A percentile compares a stretch with the other conserved stretches of the same genome.
phyloP scores from a whole-genome alignment of 2,797 vertebrate species.

The Octomys mimax region DNA sequence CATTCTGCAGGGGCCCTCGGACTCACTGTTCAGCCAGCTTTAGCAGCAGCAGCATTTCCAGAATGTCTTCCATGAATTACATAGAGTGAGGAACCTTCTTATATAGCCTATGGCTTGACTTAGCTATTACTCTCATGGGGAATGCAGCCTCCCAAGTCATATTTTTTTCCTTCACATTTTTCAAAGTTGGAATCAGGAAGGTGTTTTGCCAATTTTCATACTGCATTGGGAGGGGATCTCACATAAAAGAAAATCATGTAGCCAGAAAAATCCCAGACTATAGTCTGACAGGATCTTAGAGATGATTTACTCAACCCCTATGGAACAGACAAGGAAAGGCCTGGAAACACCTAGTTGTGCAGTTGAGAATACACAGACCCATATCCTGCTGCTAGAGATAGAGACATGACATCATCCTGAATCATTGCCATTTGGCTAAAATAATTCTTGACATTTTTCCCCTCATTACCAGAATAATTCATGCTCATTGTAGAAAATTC shows the following conservation, averaged over 20 bases:
- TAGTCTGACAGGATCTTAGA: background rate
- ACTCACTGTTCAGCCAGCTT: background rate
- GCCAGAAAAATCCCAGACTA: background rate
- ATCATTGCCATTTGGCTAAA: conserved; percentile 2
- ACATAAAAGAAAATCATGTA: background rate
- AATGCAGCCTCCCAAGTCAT: background rate
- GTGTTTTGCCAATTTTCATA: background rate
- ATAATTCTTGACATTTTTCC: conserved; percentile 7
- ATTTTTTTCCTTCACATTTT: background rate
- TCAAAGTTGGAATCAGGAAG: conserved; percentile 39
- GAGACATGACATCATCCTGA: background rate
- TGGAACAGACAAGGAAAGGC: background rate
- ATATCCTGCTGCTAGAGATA: background rate
- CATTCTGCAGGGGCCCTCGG: background rate
- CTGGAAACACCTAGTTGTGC: background rate
- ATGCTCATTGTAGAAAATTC: background rate
- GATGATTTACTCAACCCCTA: background rate
- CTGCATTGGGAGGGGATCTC: background rate
- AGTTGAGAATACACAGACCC: background rate
- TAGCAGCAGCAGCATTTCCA: background rate
- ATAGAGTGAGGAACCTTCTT: background rate
- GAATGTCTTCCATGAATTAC: background rate
- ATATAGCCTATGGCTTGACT: background rate
- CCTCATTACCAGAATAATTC: conserved; percentile 5
- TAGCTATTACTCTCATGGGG: background rate